A percentile compares a stretch with the other conserved stretches of the same genome.
Conservation (phyloP, 2,888 invertebrate species). For the Oscheius sp. region DNA sequence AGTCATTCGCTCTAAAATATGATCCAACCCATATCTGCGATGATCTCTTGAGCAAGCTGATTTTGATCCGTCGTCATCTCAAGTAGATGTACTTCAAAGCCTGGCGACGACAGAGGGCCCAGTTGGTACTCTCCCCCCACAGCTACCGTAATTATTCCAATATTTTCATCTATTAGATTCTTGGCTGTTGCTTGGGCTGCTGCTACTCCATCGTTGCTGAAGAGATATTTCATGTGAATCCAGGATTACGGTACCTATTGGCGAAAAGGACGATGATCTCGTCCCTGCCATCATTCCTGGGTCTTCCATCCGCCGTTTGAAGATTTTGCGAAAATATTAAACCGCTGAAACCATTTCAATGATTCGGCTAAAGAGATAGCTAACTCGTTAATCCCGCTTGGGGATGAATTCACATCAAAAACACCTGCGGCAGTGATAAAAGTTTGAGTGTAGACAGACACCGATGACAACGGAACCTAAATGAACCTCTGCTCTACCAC, state of each 20-base stretch:
- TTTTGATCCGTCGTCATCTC: not conserved
- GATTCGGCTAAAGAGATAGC: not conserved
- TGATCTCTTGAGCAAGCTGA: conserved; percentile 3
- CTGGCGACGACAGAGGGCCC: not conserved
- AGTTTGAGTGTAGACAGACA: not conserved
- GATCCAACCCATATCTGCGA: not conserved
- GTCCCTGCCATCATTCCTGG: not conserved
- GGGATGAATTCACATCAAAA: not conserved
- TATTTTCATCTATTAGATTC: not conserved
- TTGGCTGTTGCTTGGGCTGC: not conserved
- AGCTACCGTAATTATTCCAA: conserved; percentile 14
- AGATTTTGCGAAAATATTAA: not conserved
- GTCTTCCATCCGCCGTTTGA: not conserved
- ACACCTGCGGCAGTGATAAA: not conserved
- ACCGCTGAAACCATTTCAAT: not conserved
- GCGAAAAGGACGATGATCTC: not conserved
- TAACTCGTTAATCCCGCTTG: not conserved
- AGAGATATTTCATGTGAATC: not conserved
- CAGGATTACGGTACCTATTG: conserved; percentile 3
- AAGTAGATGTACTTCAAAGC: not conserved
- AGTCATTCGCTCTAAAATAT: not conserved
- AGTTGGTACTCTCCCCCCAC: conserved; percentile 1
- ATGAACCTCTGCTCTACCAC: not conserved
- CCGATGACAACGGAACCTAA: not conserved
- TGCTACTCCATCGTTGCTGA: conserved; percentile 1